Base-by-base conservation (phyloP, 2,113 vertebrate genomes). In the Alosa alosa region DNA sequence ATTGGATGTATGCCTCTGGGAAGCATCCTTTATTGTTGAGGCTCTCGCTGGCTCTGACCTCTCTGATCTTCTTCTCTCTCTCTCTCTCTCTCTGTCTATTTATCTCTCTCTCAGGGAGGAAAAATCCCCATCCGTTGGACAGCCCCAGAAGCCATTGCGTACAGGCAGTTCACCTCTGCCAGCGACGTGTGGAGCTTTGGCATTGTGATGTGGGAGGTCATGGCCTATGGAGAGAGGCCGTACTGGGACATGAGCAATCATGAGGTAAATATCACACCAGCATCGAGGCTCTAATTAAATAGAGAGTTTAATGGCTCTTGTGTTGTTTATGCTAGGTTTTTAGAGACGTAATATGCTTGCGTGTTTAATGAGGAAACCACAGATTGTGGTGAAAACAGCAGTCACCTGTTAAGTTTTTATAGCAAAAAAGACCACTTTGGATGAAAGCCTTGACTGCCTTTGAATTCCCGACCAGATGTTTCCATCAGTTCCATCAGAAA, bases 101-200 rank as follows among this genome's bases (percentile, higher is more conserved):
- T 88, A 52, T 90, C 41, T 86, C 45, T 81, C 57, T 46, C 81
- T 55, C 85, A 99, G 98, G 98, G 98, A 0, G 98, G 98, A 88
- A 99, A 99, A 95, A 99, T 99, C 91, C 98, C 98, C 0, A 99
- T 99, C 91, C 97, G 98, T 9, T 99, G 98, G 98, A 99, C 98
- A 0, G 97, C 98, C 0, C 98, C 98, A 0, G 98, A 99, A 90
- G 97, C 98, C 90, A 99, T 99, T 57, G 96, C 97, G 0, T 97
- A 96, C 93, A 97, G 98, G 89, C 99, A 99, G 93, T 99, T 99
- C 93, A 98, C 98, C 41, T 99, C 98, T 0, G 98, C 97, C 91
- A 99, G 98, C 1, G 98, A 99, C 0, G 97, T 97, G 89, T 99
- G 98, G 98, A 99, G 97, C 93, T 99, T 97, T 0, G 98, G 98